A percentile compares a stretch with the other conserved stretches of the same genome.
Evolutionary conservation across 2,888 invertebrate genomes (phyloP).

Genomic region (Philhelius pedissequus): DNA sequence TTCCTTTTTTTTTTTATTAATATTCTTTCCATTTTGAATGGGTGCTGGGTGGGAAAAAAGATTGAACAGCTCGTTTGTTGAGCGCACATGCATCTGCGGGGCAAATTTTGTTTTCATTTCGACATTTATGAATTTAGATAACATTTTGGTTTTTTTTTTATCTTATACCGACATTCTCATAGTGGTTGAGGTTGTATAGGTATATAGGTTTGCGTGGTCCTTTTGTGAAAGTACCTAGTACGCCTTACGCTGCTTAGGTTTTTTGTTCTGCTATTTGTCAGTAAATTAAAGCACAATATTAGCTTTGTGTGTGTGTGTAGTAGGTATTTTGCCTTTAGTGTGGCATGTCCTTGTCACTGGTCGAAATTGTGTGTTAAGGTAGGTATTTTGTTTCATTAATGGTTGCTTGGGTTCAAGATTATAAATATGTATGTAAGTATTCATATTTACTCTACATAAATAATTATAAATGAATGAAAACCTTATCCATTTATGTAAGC

Average conservation of each 20-base stretch:
- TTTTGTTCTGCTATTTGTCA: background rate
- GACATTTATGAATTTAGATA: constrained; percentile 57
- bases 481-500: background rate
- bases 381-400: background rate
- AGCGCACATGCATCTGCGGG: constrained; percentile 51
- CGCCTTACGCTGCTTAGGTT: background rate
- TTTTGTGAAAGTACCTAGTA: background rate
- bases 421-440: too few species aligned
- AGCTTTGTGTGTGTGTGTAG: constrained; percentile 1
- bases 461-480: background rate
- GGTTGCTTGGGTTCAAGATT: background rate
- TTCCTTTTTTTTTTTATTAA: background rate
- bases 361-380: background rate
- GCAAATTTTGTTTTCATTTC: constrained; percentile 45
- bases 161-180: background rate
- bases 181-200: background rate
- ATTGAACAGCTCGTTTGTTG: constrained; percentile 56
- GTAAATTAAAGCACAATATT: constrained; percentile 29
- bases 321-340: background rate
- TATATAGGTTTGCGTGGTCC: background rate
- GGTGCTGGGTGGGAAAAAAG: constrained; percentile 3
- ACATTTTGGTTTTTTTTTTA: background rate
- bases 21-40: constrained; percentile 13
- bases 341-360: background rate
- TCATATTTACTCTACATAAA: too few species aligned